A percentile compares a stretch with the other conserved stretches of the same genome.
These are phyloP conservation scores for Calvadosia cruxmelitensis DNA, from an alignment of 30 jellyfish, hydroid and myxozoan genomes.

Conservation along the genomic window DNA sequence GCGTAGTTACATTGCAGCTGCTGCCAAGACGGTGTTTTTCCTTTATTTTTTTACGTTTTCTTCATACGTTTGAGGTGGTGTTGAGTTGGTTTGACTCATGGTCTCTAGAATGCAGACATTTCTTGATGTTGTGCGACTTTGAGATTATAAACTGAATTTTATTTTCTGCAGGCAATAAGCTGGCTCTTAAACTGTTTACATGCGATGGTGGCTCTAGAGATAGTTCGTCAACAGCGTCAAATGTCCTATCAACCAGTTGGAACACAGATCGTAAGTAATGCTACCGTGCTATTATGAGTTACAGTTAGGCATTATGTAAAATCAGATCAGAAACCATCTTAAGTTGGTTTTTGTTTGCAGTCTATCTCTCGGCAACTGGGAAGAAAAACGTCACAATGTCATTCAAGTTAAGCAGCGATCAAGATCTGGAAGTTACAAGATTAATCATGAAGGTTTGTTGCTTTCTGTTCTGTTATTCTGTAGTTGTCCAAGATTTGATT, in stretches of 20 bases:
- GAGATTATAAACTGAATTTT: too few relatives aligned
- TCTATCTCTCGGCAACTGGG: slow-evolving; percentile 38
- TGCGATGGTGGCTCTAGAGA: slow-evolving; percentile 86
- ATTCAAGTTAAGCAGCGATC: slow-evolving; percentile 42
- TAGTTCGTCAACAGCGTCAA: slow-evolving; percentile 30
- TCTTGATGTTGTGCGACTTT: too few relatives aligned
- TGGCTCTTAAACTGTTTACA: slow-evolving; percentile 22
- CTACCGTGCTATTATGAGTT: too few relatives aligned
- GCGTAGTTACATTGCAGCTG: too few relatives aligned
- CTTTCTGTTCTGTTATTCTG: background rate
- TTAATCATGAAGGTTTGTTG: slow-evolving; percentile 60
- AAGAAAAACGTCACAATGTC: slow-evolving; percentile 63
- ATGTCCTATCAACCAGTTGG: slow-evolving; percentile 37
- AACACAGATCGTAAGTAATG: slow-evolving; percentile 32
- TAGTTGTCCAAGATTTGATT: background rate
- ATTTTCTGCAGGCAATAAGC: slow-evolving; percentile 25
- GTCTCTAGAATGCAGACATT: too few relatives aligned
- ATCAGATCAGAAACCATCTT: background rate
- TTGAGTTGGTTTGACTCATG: too few relatives aligned
- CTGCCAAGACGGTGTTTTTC: too few relatives aligned
- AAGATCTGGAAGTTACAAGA: slow-evolving; percentile 47
- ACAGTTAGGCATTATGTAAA: background rate
- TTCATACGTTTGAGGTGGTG: too few relatives aligned
- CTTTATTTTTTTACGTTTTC: too few relatives aligned
- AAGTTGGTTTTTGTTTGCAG: background rate